Evolutionary conservation across 1,140 invertebrate species (phyloP), one percentile per base, ranked within the genome.

Genomic region (Leptestheria dahalacensis): DNA sequence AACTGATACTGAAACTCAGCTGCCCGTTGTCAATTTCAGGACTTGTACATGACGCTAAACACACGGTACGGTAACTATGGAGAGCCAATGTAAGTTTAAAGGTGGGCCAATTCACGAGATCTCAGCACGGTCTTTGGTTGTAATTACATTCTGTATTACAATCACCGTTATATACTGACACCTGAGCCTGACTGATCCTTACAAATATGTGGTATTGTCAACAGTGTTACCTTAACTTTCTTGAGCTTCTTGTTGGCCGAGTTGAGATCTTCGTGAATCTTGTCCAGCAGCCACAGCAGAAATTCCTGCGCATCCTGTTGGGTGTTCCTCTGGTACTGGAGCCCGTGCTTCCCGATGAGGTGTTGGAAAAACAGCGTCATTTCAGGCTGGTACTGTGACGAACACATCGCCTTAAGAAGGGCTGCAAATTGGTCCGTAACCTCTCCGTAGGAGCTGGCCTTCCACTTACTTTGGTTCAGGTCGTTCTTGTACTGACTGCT

Each of bases 221-320:
- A n/a, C n/a, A n/a, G n/a, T n/a, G 70, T 71, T 75, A 91, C 88
- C 82, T 92, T 91, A 60, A 91, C 86, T 66, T 85, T 84, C 75
- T 91, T 92, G 71, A 91, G 93, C 71, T 91, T 91, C 69, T 86
- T 88, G 20, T 86, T 86, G 33, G 88, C 88, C 55, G 84, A 88
- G 73, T 94, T 95, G 23, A 97, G 75, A 73, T 98, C 94, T 74
- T 97, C 94, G 74, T 98, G 94, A 53, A 97, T 88, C 76, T 93
- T 91, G 75, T 97, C 93, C 58, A 97, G 73, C 26, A 98, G 73
- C 92, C 94, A 98, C 62, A 97, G 79, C 18, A 97, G 75, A 74
- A 97, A 97, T 72, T 98, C 95, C 71, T 97, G 91, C 20, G 94
- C 92, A 78, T 98, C 95, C 74, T 96, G 91, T 70, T 95, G 91